Base-by-base conservation (phyloP, 2,113 vertebrate genomes). In the Actenoides lindsayi region DNA sequence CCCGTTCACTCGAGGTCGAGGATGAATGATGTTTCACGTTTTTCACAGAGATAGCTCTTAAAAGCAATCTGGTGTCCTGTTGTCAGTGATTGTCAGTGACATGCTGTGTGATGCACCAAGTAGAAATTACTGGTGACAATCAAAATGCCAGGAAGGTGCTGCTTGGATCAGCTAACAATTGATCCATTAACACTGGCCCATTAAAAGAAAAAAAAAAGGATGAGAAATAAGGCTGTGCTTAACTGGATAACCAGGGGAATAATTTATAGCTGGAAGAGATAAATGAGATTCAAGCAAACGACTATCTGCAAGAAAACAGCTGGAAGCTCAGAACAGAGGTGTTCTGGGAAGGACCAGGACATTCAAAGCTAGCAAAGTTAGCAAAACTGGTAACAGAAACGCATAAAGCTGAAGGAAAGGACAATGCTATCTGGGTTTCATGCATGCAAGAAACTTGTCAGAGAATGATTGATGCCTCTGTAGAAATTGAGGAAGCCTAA, bases 1-100 rank as follows among this genome's bases (percentile, higher is more conserved):
- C n/a, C 13, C 0, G 0, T 31, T 85, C 33, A 9, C 21, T 37
- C 50, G 23, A 51, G 23, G 10, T 44, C 0, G 0, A 83, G 57
- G 37, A 77, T 62, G 33, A 82, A 73, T 35, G 18, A 21, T 41
- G n/a, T 5, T 69, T 62, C 41, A 13, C 2, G 4, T 87, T 82
- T 86, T 93, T 79, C 10, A 65, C 11, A 42, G 25, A 73, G 25
- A 59, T 18, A 28, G 30, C 28, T 80, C 42, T 37, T 65, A 50
- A 71, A 64, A 90, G 31, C 53, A 70, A 60, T 76, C 56, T 68
- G 21, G 30, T 54, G 37, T 77, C 44, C 54, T 64, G 27, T 68
- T 92, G 50, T 53, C 56, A 64, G 56, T 33, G 16, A 42, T 44
- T 85, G 13, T 35, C 71, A 76, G 35, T 37, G 41, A 64, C 16